Base-by-base conservation (phyloP, 2,113 vertebrate genomes). In the Campylomormyrus numenius region DNA sequence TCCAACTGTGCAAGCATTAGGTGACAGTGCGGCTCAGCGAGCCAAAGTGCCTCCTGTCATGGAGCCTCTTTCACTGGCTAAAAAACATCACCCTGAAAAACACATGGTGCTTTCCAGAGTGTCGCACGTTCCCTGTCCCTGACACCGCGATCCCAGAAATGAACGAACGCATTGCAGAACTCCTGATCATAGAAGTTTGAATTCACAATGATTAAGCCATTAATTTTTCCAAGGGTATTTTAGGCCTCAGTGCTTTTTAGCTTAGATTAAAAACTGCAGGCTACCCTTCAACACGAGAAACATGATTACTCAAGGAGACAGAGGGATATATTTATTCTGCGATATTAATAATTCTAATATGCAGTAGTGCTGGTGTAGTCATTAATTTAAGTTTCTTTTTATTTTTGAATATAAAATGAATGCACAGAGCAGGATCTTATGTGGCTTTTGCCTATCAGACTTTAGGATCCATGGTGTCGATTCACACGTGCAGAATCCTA, bases 201-300 rank as follows among this genome's bases (percentile, higher is more conserved):
- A 87, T 53, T 50, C 85, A 35, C 50, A 53, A 53, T 87, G 48
- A 56, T 87, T 87, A 87, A 87, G 85, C 17, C 85, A 87, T 87
- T 87, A 5, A 87, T 87, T 56, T 87, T 48, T n/a, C 48, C 48
- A 87, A 87, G 85, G 85, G 15, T 87, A 87, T 87, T 87, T 87
- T 87, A 87, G 15, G 85, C 85, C 31, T 87, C 85, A 35, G 85
- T 87, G 85, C 50, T 56, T 87, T 70, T 53, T 87, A 53, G 50
- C 49, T 27, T 87, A 50, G 85, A 87, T 87, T 87, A 87, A 87
- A 87, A 87, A 87, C 50, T 87, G 27, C 35, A 56, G 85, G 85
- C 85, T 56, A 31, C 48, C 31, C 48, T 56, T 87, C 85, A 35
- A 87, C 48, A 7, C 3, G 31, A 87, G 85, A 53, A 48, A 53